phyloP scores from a whole-genome alignment of 2,888 invertebrate species.

The Sepioteuthis lessoniana region DNA sequence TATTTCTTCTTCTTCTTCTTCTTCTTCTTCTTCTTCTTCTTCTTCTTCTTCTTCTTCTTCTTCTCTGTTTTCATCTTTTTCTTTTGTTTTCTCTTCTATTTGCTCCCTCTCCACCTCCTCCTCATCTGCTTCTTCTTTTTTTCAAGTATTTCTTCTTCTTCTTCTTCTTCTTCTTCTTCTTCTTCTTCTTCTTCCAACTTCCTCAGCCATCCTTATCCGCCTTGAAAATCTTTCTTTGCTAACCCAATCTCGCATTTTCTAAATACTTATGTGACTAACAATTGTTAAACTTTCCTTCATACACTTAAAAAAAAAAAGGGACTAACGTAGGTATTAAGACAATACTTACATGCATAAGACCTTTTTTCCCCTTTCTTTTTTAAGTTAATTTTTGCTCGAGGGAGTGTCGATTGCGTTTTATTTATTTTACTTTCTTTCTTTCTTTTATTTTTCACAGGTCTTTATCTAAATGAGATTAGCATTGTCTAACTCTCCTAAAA shows the following conservation, averaged over 20 bases:
- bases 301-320: not conserved
- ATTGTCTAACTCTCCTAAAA: not conserved
- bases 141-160: no score
- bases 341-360: not conserved
- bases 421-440: not conserved
- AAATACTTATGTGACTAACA: not conserved
- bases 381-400: not conserved
- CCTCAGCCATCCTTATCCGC: not conserved
- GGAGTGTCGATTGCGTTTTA: not conserved
- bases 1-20: no score
- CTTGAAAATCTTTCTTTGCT: no score
- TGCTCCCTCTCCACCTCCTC: no score
- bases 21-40: no score
- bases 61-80: no score
- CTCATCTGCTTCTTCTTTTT: no score
- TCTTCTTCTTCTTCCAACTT: not conserved
- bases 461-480: not conserved
- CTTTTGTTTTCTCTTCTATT: no score
- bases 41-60: no score
- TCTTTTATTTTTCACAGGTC: no score
- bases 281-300: not conserved
- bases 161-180: no score
- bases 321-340: no score
- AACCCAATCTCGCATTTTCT: not conserved
- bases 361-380: not conserved